A percentile compares a stretch with the other conserved stretches of the same genome.
phyloP scores from a whole-genome alignment of 2,113 vertebrate species.

The Gambusia holbrooki region DNA sequence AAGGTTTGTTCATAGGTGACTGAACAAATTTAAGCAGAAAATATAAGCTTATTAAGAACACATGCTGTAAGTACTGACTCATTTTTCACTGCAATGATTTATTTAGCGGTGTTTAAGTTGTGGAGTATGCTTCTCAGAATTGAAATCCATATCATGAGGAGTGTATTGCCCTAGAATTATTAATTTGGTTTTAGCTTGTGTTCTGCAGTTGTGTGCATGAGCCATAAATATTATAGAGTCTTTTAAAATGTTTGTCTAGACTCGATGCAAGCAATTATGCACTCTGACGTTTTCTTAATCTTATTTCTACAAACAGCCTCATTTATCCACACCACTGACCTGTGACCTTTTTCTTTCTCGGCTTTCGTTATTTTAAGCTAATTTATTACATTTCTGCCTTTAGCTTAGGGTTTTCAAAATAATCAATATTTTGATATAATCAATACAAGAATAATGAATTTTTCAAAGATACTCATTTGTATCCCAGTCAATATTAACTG shows the following conservation, averaged over 20 bases:
- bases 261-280: background rate
- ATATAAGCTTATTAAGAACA: background rate
- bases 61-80: background rate
- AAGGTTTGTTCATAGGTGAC: background rate
- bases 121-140: background rate
- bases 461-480: too few relatives aligned
- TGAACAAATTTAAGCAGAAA: background rate
- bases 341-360: background rate
- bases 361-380: too few relatives aligned
- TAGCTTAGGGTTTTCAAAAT: background rate
- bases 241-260: background rate
- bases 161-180: background rate
- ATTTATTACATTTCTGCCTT: background rate
- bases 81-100: constrained; percentile 12
- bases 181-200: background rate
- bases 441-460: too few relatives aligned
- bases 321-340: too few relatives aligned
- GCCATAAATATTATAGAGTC: background rate
- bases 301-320: background rate
- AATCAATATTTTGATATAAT: too few relatives aligned
- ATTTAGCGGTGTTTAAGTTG: constrained; percentile 9
- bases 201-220: background rate
- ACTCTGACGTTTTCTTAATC: background rate
- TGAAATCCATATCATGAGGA: background rate
- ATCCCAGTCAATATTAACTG: too few relatives aligned